Percentiles rank a stretch among this genome's conserved stretches.
Conservation (phyloP, 92 coral and sea anemone species). For the Micromussa lordhowensis region DNA sequence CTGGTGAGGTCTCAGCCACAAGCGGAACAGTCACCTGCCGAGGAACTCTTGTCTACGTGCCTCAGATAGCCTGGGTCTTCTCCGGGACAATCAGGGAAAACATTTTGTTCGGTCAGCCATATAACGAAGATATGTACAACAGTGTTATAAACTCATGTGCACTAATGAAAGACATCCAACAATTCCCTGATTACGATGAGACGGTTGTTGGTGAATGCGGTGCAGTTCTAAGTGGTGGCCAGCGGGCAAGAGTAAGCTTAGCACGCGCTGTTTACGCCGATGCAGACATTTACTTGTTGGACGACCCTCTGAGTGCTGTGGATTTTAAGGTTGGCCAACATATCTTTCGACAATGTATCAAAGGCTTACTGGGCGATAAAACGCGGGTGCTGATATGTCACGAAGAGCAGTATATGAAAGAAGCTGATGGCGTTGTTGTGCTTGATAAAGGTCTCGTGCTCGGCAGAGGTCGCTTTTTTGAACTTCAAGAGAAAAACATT, state of each 20-base stretch:
- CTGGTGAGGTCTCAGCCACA: not conserved
- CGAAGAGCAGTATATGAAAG: not conserved
- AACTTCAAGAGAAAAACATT: not conserved
- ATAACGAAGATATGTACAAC: not conserved
- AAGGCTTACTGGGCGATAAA: not conserved
- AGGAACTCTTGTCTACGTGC: not conserved
- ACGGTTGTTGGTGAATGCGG: constrained; percentile 11
- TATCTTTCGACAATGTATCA: constrained; percentile 3
- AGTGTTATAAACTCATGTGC: not conserved
- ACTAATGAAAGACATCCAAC: not conserved
- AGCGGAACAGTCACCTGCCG: not conserved
- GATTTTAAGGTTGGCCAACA: constrained; percentile 5
- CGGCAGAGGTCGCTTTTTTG: not conserved
- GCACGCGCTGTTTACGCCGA: constrained; percentile 6
- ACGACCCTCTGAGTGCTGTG: constrained; percentile 20
- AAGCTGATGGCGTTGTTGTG: not conserved
- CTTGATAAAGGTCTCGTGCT: not conserved
- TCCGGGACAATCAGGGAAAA: not conserved
- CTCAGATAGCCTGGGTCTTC: constrained; percentile 1
- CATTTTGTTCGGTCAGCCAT: not conserved
- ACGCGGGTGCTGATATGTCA: not conserved
- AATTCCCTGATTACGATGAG: not conserved
- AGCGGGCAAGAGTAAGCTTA: constrained; percentile 4
- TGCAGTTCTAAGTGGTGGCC: constrained; percentile 8
- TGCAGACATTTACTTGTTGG: constrained; percentile 13